A percentile compares a stretch with the other conserved stretches of the same genome.
Evolutionary conservation across 2,888 invertebrate species (phyloP).

Genomic region (Trachelus troglodyta): DNA sequence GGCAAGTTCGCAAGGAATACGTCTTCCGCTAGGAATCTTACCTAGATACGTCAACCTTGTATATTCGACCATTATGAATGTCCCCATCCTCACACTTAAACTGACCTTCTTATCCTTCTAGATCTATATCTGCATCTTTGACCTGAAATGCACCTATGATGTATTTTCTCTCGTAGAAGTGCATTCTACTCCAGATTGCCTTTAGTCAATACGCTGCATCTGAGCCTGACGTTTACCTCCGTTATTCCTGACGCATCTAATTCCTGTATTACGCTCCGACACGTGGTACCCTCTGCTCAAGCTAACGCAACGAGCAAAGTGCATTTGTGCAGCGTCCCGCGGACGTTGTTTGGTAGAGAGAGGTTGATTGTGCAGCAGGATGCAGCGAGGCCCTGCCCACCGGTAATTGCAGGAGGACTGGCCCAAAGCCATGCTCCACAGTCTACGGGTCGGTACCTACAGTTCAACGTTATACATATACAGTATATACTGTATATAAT

Average conservation of each 20-base stretch:
- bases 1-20: not conserved
- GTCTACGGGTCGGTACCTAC: not conserved
- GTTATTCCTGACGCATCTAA: not conserved
- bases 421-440: conserved; percentile 20
- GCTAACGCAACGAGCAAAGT: conserved; percentile 19
- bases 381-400: conserved; percentile 36
- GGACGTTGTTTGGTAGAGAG: conserved; percentile 19
- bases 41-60: not conserved
- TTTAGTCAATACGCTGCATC: not conserved
- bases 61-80: not conserved
- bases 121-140: not conserved
- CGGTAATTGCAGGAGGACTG: conserved; percentile 48
- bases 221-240: not conserved
- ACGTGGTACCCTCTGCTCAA: not conserved
- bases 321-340: conserved; percentile 29
- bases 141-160: not conserved
- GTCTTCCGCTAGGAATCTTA: not conserved
- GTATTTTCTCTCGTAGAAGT: not conserved
- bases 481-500: not conserved
- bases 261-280: not conserved
- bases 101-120: not conserved
- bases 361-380: conserved; percentile 29
- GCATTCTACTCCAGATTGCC: not conserved
- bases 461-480: not conserved
- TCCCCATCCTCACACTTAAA: not conserved